A percentile compares a stretch with the other conserved stretches of the same genome.
These are phyloP conservation scores for Subanguina moxae DNA, from an alignment of 1,140 invertebrate species.

Conservation along the genomic window DNA sequence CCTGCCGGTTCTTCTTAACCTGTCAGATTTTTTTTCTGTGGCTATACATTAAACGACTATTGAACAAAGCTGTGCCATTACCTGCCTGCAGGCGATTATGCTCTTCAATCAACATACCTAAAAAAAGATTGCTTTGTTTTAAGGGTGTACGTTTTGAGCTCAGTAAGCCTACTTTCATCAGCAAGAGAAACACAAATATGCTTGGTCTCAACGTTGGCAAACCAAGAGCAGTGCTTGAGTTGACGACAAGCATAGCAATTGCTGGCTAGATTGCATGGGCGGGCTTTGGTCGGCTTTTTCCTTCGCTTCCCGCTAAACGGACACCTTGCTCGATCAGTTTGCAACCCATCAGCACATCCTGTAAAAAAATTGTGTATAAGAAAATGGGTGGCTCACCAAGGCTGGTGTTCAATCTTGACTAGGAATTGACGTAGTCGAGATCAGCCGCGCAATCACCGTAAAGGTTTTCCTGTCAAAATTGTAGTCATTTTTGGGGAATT, in stretches of 20 bases:
- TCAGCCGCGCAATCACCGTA: too few relatives aligned
- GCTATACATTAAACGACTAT: too few relatives aligned
- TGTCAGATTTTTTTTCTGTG: too few relatives aligned
- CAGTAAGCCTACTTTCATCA: slow-evolving; percentile 51
- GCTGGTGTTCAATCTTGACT: too few relatives aligned
- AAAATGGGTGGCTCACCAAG: too few relatives aligned
- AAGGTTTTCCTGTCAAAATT: too few relatives aligned
- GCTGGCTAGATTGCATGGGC: slow-evolving; percentile 44
- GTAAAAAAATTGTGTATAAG: neutral
- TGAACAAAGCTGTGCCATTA: too few relatives aligned
- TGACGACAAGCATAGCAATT: slow-evolving; percentile 53
- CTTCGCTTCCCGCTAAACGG: slow-evolving; percentile 16
- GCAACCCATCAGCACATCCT: slow-evolving; percentile 36
- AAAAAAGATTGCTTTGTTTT: slow-evolving; percentile 9
- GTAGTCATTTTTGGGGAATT: too few relatives aligned
- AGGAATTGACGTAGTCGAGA: too few relatives aligned
- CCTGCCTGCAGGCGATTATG: slow-evolving; percentile 46
- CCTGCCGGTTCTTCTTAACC: too few relatives aligned
- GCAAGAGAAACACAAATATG: slow-evolving; percentile 50
- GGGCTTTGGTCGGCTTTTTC: slow-evolving; percentile 23
- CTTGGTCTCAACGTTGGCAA: slow-evolving; percentile 43
- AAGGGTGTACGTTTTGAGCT: too few relatives aligned
- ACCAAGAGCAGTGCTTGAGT: slow-evolving; percentile 51
- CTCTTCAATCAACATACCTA: slow-evolving; percentile 46
- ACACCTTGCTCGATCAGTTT: slow-evolving; percentile 28